These are phyloP conservation scores for Carcharodon carcharias DNA, from an alignment of 2,797 vertebrate genomes.

Conservation along the genomic window DNA sequence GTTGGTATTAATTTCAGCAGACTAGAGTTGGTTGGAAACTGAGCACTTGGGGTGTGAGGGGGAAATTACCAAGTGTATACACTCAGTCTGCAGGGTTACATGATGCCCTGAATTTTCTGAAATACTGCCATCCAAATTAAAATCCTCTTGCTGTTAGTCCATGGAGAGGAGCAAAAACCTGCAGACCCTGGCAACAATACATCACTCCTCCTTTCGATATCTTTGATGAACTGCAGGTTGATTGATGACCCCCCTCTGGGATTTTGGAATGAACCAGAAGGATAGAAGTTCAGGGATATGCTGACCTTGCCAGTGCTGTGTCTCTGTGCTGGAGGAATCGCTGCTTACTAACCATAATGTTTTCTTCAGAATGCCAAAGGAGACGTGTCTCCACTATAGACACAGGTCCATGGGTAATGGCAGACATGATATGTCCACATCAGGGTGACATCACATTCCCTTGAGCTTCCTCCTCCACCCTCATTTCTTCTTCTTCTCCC, in stretches of 20 bases:
- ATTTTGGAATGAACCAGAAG: not conserved
- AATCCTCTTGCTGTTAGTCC: not conserved
- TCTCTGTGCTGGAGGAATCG: not conserved
- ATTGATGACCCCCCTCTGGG: not conserved
- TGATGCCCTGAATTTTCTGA: not conserved
- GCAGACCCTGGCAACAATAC: not conserved
- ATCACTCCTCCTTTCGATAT: not conserved
- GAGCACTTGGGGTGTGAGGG: not conserved
- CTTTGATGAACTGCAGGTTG: not conserved
- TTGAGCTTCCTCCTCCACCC: not conserved
- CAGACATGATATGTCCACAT: not conserved
- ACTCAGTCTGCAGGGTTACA: not conserved
- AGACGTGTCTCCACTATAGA: not conserved
- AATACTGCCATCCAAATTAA: not conserved
- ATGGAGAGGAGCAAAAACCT: not conserved
- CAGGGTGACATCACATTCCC: not conserved
- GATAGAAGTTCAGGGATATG: not conserved
- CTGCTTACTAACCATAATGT: not conserved
- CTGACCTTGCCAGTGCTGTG: not conserved
- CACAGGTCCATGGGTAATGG: not conserved
- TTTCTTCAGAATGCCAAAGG: not conserved
- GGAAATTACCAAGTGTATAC: not conserved
- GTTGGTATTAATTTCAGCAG: not conserved
- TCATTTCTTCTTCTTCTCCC: not conserved
- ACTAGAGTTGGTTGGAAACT: not conserved